Evolutionary conservation across 2,797 vertebrate genomes (phyloP), one percentile per base, ranked within the genome.

Genomic region (Corythornis leucogaster): DNA sequence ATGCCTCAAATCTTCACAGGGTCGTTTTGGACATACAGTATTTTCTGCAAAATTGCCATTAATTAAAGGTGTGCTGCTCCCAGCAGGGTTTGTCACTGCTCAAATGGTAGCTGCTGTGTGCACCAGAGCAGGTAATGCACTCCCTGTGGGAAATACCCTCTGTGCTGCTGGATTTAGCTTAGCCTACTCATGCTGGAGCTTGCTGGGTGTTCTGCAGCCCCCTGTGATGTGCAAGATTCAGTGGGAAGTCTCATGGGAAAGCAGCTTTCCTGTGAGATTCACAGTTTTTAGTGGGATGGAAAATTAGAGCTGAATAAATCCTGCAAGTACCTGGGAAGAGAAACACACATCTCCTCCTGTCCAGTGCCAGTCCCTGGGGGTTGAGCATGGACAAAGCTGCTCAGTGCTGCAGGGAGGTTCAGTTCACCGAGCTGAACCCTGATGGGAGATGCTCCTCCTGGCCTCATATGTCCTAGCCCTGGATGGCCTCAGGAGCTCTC

Each of bases 31-130:
- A 95, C 70, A 40, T 38, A 26, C 69, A 26, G n/a, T 55, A 55
- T 93, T 97, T 97, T 94, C 93, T 75, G 73, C 63, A 63, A 93
- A 94, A 81, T 87, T 95, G 90, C 66, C 68, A 8, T 92, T 91
- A 85, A 91, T 95, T 94, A 94, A 93, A 87, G 69, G 85, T 89
- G 93, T 7, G 22, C 89, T 92, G 75, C 82, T 92, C 78, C 74
- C 85, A 78, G 85, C 73, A 80, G 50, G 42, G 46, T 86, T 51
- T 42, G 24, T 55, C 15, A 7, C 54, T 48, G 61, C 76, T 90
- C 15, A 3, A 62, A 9, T 3, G 3, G 66, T 25, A 35, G 46
- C 87, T 86, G 85, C 94, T 40, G 33, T 19, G 67, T 64, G 69
- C 55, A 50, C 42, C 58, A 38, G 54, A 74, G 75, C 85, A 79